Percentiles rank a stretch among this genome's conserved stretches.
Conservation (phyloP, 2,113 vertebrate species). For the Myotis yumanensis region DNA sequence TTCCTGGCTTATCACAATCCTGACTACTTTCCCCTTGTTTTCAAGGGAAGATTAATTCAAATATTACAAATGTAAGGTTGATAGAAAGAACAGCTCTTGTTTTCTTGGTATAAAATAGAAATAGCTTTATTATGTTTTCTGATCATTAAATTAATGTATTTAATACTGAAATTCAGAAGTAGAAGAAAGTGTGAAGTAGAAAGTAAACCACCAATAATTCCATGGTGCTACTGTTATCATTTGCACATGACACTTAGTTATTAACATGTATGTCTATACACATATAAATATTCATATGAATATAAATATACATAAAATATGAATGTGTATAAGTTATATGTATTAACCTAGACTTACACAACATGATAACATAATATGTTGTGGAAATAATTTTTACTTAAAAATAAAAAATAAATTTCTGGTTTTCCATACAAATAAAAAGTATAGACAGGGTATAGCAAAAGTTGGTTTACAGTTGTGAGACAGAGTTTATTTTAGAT, state of each 20-base stretch:
- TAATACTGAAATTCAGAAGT: neutral
- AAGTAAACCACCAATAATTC: neutral
- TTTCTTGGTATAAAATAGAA: neutral
- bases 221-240: neutral
- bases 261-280: neutral
- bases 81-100: neutral
- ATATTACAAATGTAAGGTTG: neutral
- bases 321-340: neutral
- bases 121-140: neutral
- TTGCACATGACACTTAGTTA: neutral
- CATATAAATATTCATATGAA: neutral
- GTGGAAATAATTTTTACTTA: neutral
- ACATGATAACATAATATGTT: neutral
- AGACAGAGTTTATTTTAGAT: neutral
- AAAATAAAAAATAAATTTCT: neutral
- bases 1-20: neutral
- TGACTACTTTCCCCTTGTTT: neutral
- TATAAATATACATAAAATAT: neutral
- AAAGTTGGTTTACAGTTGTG: neutral
- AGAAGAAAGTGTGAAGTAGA: neutral
- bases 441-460: neutral
- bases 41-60: neutral
- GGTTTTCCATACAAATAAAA: neutral
- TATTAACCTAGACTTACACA: neutral
- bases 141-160: neutral